Percentiles rank a stretch among this genome's conserved stretches.
Conservation (phyloP, 2,113 vertebrate genomes). For the Erpornis zantholeuca region DNA sequence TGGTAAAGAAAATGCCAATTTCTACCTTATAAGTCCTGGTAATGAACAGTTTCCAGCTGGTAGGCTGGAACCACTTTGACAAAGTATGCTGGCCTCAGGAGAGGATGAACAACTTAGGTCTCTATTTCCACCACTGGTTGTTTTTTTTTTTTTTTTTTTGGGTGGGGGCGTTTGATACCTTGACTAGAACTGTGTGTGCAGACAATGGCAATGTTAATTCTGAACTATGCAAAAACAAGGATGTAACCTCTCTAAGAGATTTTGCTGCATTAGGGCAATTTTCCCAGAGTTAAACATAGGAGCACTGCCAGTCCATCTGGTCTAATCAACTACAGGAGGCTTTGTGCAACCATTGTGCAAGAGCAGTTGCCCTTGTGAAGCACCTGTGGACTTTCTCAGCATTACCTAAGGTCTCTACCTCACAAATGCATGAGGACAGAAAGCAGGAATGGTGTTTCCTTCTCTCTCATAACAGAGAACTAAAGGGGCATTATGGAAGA, state of each 20-base stretch:
- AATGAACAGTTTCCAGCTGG: background rate
- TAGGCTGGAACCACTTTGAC: background rate
- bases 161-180: background rate
- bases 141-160: too few species aligned
- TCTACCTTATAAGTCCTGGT: background rate
- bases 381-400: background rate
- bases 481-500: background rate
- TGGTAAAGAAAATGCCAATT: background rate
- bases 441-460: background rate
- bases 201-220: background rate
- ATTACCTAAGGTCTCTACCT: background rate
- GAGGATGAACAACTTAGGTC: background rate
- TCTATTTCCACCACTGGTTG: background rate
- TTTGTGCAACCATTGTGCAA: background rate
- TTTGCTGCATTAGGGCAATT: background rate
- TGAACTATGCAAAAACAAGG: background rate
- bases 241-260: background rate
- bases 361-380: background rate
- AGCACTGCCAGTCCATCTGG: background rate
- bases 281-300: background rate
- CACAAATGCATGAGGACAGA: background rate
- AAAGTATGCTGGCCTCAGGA: background rate
- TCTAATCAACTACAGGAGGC: background rate
- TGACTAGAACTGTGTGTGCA: background rate
- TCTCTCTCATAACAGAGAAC: background rate